These are phyloP conservation scores for Temnothorax longispinosus DNA, from an alignment of 1,140 invertebrate genomes.

Conservation along the genomic window DNA sequence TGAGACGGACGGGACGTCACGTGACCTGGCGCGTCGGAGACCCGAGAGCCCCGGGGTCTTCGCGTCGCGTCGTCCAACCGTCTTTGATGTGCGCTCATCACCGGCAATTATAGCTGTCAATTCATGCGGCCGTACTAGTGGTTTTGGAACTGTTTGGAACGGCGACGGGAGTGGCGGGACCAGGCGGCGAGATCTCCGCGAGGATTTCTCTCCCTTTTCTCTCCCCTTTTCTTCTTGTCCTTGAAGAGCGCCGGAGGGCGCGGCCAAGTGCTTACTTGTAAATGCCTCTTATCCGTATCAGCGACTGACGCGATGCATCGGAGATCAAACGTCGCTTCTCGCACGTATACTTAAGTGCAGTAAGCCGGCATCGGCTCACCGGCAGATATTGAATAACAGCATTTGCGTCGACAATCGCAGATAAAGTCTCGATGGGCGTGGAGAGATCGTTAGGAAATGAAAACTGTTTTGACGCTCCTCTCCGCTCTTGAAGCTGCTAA, in stretches of 20 bases:
- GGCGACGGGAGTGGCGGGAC: background rate
- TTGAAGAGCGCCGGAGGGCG: background rate
- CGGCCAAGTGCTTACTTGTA: background rate
- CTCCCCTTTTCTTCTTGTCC: background rate
- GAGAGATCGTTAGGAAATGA: background rate
- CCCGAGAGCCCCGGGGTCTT: background rate
- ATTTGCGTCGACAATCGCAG: background rate
- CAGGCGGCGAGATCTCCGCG: conserved; percentile 4
- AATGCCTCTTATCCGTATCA: conserved; percentile 2
- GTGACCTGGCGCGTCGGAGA: conserved; percentile 46
- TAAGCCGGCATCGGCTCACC: background rate
- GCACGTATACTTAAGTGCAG: background rate
- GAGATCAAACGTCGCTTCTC: background rate
- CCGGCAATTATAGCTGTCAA: conserved; percentile 74
- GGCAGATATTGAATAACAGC: background rate
- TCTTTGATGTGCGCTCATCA: conserved; percentile 73
- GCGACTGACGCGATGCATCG: background rate
- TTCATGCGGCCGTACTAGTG: conserved; percentile 66
- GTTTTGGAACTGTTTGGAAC: conserved; percentile 45
- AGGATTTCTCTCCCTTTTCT: background rate
- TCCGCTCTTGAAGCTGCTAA: background rate
- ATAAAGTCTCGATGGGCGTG: background rate
- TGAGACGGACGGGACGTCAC: conserved; percentile 74
- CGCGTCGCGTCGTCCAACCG: conserved; percentile 66
- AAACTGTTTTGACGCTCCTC: background rate